phyloP scores from a whole-genome alignment of 2,888 invertebrate genomes.

The Epirrhoe tristata region DNA sequence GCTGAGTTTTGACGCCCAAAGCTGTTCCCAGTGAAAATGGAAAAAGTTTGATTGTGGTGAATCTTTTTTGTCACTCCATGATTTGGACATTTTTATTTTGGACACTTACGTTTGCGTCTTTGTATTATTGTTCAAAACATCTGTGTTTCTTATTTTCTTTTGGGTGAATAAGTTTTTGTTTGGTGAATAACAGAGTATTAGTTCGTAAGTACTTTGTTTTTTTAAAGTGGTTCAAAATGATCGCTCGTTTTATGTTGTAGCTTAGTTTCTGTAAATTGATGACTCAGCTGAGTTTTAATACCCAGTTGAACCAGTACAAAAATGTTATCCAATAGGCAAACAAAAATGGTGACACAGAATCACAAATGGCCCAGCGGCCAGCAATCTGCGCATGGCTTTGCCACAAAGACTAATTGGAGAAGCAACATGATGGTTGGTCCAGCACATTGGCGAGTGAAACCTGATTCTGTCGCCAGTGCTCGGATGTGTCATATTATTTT shows the following conservation, averaged over 20 bases:
- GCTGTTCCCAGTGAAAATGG: conserved; percentile 73
- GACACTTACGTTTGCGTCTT: conserved; percentile 43
- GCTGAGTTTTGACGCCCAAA: conserved; percentile 55
- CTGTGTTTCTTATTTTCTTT: conserved; percentile 24
- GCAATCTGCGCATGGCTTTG: conserved; percentile 48
- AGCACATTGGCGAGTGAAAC: conserved; percentile 5
- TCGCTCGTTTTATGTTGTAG: not conserved
- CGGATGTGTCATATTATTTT: too few relatives aligned
- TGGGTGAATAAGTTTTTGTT: conserved; percentile 20
- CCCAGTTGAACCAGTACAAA: conserved; percentile 5
- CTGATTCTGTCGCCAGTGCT: not conserved
- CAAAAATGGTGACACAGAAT: conserved; percentile 40
- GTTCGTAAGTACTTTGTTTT: conserved; percentile 1
- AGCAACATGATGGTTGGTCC: conserved; percentile 15
- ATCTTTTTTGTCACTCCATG: conserved; percentile 74
- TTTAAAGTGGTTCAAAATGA: conserved; percentile 3
- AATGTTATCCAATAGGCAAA: conserved; percentile 26
- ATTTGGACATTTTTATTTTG: conserved; percentile 71
- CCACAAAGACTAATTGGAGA: conserved; percentile 54
- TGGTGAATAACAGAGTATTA: not conserved
- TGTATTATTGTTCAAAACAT: conserved; percentile 37
- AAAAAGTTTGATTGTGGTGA: conserved; percentile 79
- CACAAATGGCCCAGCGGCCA: conserved; percentile 45
- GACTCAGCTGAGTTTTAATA: not conserved
- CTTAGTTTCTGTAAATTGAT: too few relatives aligned